phyloP scores from a whole-genome alignment of 2,113 vertebrate species.

The Phyllopteryx taeniolatus region DNA sequence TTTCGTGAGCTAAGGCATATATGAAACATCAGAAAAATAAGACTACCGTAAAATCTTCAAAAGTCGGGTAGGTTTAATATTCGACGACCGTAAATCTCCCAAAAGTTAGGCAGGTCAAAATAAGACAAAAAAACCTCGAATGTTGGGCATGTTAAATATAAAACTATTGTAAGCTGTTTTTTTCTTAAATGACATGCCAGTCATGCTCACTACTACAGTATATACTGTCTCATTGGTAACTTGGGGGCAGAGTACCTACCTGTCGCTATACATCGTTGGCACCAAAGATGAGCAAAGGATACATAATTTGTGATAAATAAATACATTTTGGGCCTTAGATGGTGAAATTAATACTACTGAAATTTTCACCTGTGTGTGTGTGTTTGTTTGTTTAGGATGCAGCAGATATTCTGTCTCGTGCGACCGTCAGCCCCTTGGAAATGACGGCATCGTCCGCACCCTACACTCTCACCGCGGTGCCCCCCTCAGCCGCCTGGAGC shows the following conservation, averaged over 20 bases:
- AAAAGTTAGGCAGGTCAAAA: no score
- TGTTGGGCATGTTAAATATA: no score
- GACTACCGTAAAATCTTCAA: neutral
- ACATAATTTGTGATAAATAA: neutral
- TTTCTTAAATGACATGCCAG: no score
- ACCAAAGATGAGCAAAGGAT: neutral
- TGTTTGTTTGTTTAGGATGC: constrained; percentile 77
- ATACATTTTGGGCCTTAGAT: neutral
- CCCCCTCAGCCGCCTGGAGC: constrained; percentile 82
- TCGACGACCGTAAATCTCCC: neutral
- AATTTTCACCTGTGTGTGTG: neutral
- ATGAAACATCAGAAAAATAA: neutral
- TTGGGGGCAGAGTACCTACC: neutral
- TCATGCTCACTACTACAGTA: no score
- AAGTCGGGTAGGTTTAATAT: neutral
- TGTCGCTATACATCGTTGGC: neutral
- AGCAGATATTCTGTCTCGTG: constrained; percentile 88
- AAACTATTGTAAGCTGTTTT: no score
- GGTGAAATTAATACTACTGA: neutral
- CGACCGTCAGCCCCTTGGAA: constrained; percentile 83
- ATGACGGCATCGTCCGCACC: constrained; percentile 67
- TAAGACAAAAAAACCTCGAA: no score
- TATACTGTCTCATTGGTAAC: no score
- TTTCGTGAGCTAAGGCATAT: neutral
- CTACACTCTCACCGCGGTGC: constrained; percentile 64